Base-by-base conservation (phyloP, 2,113 vertebrate species). In the Murina feae region DNA sequence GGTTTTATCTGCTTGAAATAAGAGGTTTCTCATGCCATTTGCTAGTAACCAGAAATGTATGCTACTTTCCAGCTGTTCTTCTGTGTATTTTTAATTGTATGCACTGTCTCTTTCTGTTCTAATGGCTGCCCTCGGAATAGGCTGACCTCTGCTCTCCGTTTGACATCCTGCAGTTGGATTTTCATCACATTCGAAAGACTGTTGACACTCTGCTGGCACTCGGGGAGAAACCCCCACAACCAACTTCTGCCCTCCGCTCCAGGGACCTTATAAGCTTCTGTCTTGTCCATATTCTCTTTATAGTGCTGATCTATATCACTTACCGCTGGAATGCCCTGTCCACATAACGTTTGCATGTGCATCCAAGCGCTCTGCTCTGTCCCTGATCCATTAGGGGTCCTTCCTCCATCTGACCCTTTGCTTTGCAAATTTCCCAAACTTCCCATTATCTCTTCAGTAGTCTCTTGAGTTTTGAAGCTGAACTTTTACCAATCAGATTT, bases 261-360 rank as follows among this genome's bases (percentile, higher is more conserved):
- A 99, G 99, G 99, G 99, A 99, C 98, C 97, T 99, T 87, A 97
- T 99, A 98, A 99, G 99, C 98, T 99, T 99, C 66, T 99, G 99
- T 98, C 98, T 99, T 98, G 98, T 99, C 97, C 99, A 99, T 96
- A 94, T 99, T 96, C 98, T 99, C 97, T 99, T 99, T 98, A 97
- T 99, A 96, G 97, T 98, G 90, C 98, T 99, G 97, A 98, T 99
- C 97, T 99, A 99, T 92, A 96, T 99, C 97, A 99, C 98, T 96
- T 99, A 99, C 98, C 98, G 97, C 97, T 99, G 99, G 99, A 99
- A 98, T 89, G 98, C 99, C 97, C 98, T 99, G 96, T 98, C 98
- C 53, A 98, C 98, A 35, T 99, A 99, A 98, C 83, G 88, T 95
- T 98, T 96, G 97, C 97, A 98, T 97, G 97, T 96, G 93, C 97